Percentiles rank a stretch among this genome's conserved stretches.
phyloP scores from a whole-genome alignment of 2,888 invertebrate species.

The Pegoplata infirma region DNA sequence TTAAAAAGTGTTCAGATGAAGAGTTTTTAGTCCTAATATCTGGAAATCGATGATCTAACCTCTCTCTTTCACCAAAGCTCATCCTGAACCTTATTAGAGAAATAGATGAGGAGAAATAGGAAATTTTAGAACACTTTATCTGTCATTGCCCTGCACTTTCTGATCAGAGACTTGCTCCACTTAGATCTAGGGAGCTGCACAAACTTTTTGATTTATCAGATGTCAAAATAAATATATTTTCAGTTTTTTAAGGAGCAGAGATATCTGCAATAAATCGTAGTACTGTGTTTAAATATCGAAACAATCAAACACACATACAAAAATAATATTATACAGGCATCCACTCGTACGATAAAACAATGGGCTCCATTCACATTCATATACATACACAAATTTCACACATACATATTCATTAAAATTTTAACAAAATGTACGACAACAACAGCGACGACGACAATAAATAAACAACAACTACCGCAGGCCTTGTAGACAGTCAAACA shows the following conservation, averaged over 20 bases:
- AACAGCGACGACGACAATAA: slow-evolving; percentile 58
- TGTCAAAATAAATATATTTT: neutral
- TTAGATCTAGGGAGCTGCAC: too few species aligned
- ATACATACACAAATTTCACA: slow-evolving; percentile 1
- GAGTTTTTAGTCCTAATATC: too few species aligned
- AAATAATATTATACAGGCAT: neutral
- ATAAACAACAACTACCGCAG: slow-evolving; percentile 34
- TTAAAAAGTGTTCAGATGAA: too few species aligned
- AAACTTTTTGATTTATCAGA: too few species aligned
- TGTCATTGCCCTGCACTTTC: too few species aligned
- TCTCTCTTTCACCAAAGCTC: too few species aligned
- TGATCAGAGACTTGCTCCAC: too few species aligned
- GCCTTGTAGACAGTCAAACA: slow-evolving; percentile 38
- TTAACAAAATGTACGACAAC: slow-evolving; percentile 66
- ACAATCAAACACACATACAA: neutral
- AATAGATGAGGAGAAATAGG: too few species aligned
- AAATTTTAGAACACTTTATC: too few species aligned
- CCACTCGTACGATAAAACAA: neutral
- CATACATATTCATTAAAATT: slow-evolving; percentile 68
- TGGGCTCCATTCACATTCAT: neutral
- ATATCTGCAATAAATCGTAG: slow-evolving; percentile 15
- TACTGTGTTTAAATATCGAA: slow-evolving; percentile 22
- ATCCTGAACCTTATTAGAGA: too few species aligned
- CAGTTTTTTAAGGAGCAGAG: neutral
- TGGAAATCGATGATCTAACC: too few species aligned